Base-by-base conservation (phyloP, 2,113 vertebrate genomes). In the Oncorhynchus masou region DNA sequence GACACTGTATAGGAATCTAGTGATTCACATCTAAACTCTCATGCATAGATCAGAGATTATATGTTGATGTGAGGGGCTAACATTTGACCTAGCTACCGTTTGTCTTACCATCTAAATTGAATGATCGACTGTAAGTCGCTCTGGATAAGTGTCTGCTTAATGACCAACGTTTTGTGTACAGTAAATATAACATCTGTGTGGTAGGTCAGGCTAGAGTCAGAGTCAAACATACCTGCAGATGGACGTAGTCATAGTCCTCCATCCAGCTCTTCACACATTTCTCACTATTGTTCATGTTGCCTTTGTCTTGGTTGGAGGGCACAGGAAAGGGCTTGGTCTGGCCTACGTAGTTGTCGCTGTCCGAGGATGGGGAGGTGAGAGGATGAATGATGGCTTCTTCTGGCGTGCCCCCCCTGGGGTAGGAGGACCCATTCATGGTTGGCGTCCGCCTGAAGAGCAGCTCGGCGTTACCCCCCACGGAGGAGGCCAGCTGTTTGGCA, bases 231-330 rank as follows among this genome's bases (percentile, higher is more conserved):
- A 99, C 98, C 96, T 99, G 98, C 39, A 99, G 88, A 79, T 99
- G 98, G 0, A 99, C 98, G 0, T 99, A 99, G 13, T 99, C 98
- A 0, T 99, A 99, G 73, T 99, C 98, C 77, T 99, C 98, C 98
- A 99, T 99, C 98, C 98, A 99, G 92, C 97, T 99, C 70, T 95
- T 96, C 12, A 96, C 95, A 0, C 95, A 95, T 83, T 93, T 89
- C 16, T 98, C 95, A 0, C 92, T 95, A 87, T 92, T 81, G 74
- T 93, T 91, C 31, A 74, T 91, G 86, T 91, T 94, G 27, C 92
- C 91, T 19, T 92, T 92, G 80, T 95, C 95, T 0, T 94, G 93
- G 82, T 64, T 84, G 74, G 0, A 82, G 1, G 86, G 74, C 19
- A 90, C 89, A 0, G 93, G 86, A 83, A 96, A 85, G 0, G 94